Evolutionary conservation across 2,113 vertebrate species (phyloP), one percentile per base, ranked within the genome.

Genomic region (Tor tambroides): DNA sequence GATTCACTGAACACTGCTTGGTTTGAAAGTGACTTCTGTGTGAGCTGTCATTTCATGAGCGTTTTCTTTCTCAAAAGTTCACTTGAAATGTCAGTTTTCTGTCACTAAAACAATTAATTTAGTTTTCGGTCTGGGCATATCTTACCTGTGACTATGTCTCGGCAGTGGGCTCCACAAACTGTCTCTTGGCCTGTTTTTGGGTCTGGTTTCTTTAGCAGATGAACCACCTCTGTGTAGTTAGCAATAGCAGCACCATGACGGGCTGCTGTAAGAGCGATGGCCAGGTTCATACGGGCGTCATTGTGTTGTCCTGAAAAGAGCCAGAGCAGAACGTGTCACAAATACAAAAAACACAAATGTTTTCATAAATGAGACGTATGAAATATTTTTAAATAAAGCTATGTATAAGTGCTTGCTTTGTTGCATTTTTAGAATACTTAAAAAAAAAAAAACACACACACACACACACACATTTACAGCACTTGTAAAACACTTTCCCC

Each of bases 221-320:
- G 92, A 75, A 96, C 89, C 89, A 98, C 98, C 94, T 99, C 98
- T 12, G 96, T 94, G 94, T 99, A 99, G 95, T 99, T 99, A 93
- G 97, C 95, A 3, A 94, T 93, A 92, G 96, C 93, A 86, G 97
- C 97, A 1, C 98, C 97, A 1, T 98, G 95, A 91, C 98, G 96
- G 88, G 96, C 97, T 32, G 98, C 97, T 1, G 96, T 96, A 75
- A 99, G 96, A 30, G 96, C 96, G 79, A 99, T 98, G 93, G 96
- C 96, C 83, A 99, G 95, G 95, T 99, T 99, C 98, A 98, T 99
- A 3, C 97, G 97, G 23, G 98, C 96, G 10, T 99, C 98, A 1
- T 99, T 99, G 95, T 99, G 98, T 85, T 99, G 98, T 89, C 98
- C 98, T 99, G 96, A 91, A 93, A 94, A 89, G 14, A 69, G 5